Percentiles rank a stretch among this genome's conserved stretches.
Evolutionary conservation across 1,140 invertebrate species (phyloP).

Genomic region (Drosophila funebris): DNA sequence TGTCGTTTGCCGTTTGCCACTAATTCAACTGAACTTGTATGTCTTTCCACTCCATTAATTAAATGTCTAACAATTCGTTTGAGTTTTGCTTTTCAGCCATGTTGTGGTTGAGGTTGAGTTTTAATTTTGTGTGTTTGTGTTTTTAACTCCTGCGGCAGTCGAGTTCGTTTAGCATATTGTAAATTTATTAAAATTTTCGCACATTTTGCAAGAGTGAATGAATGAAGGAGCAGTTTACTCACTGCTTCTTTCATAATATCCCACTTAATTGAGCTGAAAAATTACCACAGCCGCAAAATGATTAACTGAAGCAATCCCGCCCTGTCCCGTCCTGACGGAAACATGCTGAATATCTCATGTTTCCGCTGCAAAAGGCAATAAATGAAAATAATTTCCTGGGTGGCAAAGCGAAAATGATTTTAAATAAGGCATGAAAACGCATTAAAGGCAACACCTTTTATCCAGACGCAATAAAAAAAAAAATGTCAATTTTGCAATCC

Average conservation of each 20-base stretch:
- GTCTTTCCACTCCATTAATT: slow-evolving; percentile 73
- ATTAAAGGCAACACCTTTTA: slow-evolving; percentile 63
- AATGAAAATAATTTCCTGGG: slow-evolving; percentile 67
- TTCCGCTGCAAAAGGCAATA: slow-evolving; percentile 52
- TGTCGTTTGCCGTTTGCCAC: slow-evolving; percentile 46
- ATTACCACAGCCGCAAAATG: slow-evolving; percentile 20
- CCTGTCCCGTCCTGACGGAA: not conserved
- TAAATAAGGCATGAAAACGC: slow-evolving; percentile 79
- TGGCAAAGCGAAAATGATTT: slow-evolving; percentile 72
- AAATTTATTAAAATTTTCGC: slow-evolving; percentile 38
- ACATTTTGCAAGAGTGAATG: not conserved
- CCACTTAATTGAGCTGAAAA: slow-evolving; percentile 37
- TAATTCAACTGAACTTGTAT: slow-evolving; percentile 49
- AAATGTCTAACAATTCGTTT: slow-evolving; percentile 44
- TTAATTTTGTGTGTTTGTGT: slow-evolving; percentile 43
- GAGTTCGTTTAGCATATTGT: slow-evolving; percentile 14
- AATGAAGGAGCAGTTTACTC: not conserved
- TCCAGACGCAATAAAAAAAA: slow-evolving; percentile 11
- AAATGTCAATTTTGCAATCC: not conserved
- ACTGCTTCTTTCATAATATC: slow-evolving; percentile 11
- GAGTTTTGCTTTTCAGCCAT: slow-evolving; percentile 30
- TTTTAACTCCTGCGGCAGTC: not conserved
- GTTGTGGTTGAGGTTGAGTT: slow-evolving; percentile 34
- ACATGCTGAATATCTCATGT: slow-evolving; percentile 10
- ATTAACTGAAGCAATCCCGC: slow-evolving; percentile 40